Percentiles rank a stretch among this genome's conserved stretches.
phyloP scores from a whole-genome alignment of 2,113 vertebrate genomes.

The Dolichotis patagonum region DNA sequence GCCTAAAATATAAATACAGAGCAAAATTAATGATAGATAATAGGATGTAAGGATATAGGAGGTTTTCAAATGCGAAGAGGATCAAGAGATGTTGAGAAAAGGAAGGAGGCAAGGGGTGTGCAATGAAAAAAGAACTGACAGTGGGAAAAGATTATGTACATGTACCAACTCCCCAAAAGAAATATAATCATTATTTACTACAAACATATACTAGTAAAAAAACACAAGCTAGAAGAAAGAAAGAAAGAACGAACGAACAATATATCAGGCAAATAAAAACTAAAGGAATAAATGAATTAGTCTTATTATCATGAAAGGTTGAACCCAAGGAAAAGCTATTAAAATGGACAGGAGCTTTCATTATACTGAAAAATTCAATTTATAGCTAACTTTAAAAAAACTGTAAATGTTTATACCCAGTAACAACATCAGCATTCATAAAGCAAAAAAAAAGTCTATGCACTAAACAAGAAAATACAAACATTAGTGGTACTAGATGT shows the following conservation, averaged over 20 bases:
- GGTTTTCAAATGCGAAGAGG: too few relatives aligned
- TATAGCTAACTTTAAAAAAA: background rate
- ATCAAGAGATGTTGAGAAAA: too few relatives aligned
- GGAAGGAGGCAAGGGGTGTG: too few relatives aligned
- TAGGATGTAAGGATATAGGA: too few relatives aligned
- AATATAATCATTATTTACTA: too few relatives aligned
- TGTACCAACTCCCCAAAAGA: too few relatives aligned
- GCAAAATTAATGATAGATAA: too few relatives aligned
- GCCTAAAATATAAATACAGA: too few relatives aligned
- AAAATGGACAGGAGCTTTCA: background rate
- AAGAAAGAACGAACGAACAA: background rate
- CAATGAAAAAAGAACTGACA: too few relatives aligned
- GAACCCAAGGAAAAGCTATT: background rate
- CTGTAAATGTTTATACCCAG: background rate
- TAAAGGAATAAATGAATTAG: background rate
- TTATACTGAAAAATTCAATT: background rate
- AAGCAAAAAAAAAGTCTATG: background rate
- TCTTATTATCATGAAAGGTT: background rate
- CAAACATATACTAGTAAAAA: too few relatives aligned
- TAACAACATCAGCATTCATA: background rate
- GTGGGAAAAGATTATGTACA: too few relatives aligned
- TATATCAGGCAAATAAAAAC: background rate
- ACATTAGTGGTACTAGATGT: background rate
- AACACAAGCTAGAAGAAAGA: background rate
- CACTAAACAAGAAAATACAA: background rate